phyloP scores from a whole-genome alignment of 2,113 vertebrate species.

The Penelope pileata region DNA sequence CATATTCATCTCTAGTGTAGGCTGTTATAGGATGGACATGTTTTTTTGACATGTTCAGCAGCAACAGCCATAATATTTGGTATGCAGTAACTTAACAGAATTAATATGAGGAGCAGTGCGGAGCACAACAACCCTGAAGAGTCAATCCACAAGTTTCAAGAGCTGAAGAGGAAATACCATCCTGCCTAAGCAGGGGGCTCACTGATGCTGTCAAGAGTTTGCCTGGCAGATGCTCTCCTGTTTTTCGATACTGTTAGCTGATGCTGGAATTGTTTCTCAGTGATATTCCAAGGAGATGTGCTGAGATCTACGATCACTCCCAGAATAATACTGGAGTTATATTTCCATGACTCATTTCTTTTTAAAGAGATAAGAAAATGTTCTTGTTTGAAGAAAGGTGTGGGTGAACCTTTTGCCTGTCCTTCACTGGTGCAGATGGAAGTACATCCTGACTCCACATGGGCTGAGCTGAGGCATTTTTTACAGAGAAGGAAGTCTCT shows the following conservation, averaged over 20 bases:
- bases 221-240: neutral
- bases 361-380: slow-evolving; percentile 1
- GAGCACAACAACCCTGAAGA: neutral
- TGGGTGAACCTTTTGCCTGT: neutral
- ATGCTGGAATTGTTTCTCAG: neutral
- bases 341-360: slow-evolving; percentile 31
- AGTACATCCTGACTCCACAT: neutral
- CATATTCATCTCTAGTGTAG: neutral
- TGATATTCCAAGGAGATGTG: neutral
- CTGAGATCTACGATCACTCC: neutral
- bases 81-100: neutral
- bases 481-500: neutral
- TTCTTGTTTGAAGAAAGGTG: neutral
- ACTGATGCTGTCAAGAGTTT: neutral
- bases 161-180: neutral
- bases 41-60: neutral
- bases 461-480: neutral
- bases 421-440: neutral
- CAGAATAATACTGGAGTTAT: neutral
- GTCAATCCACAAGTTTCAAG: neutral
- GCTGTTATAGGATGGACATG: neutral
- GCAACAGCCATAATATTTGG: neutral
- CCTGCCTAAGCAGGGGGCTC: neutral
- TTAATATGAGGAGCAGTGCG: neutral
- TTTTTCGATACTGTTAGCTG: neutral